Evolutionary conservation across 2,113 vertebrate species (phyloP).

Genomic region (Buteo buteo): DNA sequence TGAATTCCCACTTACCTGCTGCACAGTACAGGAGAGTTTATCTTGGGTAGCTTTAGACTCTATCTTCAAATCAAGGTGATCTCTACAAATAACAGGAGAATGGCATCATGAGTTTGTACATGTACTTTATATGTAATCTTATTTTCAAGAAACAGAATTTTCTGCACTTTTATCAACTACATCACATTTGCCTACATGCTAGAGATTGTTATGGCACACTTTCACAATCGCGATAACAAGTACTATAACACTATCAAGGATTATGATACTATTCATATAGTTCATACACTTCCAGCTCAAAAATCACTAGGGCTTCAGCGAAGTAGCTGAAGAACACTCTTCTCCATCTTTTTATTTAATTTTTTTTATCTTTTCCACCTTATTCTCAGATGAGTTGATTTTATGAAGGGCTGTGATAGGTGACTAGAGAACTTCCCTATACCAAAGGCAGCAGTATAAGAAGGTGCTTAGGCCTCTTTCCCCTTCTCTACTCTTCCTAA

Average conservation of each 20-base stretch:
- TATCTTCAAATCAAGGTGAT: neutral
- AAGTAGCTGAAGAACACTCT: neutral
- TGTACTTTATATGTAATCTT: neutral
- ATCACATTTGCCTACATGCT: neutral
- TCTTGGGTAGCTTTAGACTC: neutral
- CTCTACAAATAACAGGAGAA: slow-evolving; percentile 28
- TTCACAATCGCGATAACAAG: fast-evolving
- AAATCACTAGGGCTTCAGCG: neutral
- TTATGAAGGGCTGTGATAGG: neutral
- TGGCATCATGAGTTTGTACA: neutral
- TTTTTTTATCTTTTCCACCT: neutral
- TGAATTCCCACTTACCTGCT: slow-evolving; percentile 62
- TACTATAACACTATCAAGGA: neutral
- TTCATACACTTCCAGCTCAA: neutral
- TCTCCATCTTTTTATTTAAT: neutral
- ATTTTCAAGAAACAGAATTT: neutral
- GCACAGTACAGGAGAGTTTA: slow-evolving; percentile 17
- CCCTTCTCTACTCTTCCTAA: neutral
- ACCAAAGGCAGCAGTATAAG: neutral
- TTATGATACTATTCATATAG: neutral
- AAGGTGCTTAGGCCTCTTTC: neutral
- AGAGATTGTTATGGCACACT: neutral
- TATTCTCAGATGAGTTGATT: neutral
- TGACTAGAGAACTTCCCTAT: neutral
- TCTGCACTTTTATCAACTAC: neutral